These are phyloP conservation scores for Probosciger aterrimus DNA, from an alignment of 2,113 vertebrate genomes.

Conservation along the genomic window DNA sequence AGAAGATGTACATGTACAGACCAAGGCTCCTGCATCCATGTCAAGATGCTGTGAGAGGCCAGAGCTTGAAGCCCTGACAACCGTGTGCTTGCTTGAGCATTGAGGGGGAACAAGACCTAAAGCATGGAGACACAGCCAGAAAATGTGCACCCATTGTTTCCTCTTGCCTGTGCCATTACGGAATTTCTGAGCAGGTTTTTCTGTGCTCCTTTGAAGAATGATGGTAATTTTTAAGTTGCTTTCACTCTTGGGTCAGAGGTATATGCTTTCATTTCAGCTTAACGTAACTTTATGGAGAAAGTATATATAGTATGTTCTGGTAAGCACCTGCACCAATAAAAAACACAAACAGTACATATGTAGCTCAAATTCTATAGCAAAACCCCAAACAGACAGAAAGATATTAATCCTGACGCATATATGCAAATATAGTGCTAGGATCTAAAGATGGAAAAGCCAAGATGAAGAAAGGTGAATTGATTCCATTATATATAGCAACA, in stretches of 20 bases:
- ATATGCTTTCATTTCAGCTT: background rate
- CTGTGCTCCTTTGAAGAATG: background rate
- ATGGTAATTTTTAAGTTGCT: background rate
- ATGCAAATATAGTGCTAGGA: background rate
- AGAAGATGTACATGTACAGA: background rate
- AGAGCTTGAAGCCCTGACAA: background rate
- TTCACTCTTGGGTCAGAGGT: background rate
- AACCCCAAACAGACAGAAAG: background rate
- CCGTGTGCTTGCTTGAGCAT: rapidly evolving
- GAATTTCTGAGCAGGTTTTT: background rate
- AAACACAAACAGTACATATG: background rate
- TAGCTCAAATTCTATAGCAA: background rate
- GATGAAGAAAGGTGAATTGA: background rate
- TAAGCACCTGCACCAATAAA: background rate
- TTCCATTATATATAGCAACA: background rate
- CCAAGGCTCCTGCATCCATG: background rate
- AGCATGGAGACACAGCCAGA: background rate
- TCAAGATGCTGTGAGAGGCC: background rate
- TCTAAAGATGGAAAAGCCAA: background rate
- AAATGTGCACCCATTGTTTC: background rate
- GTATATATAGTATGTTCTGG: background rate
- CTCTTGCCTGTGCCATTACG: background rate
- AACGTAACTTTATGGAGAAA: background rate
- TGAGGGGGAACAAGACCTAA: rapidly evolving
- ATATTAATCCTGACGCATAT: background rate